Conservation (phyloP, 2,113 vertebrate species). For the Anthoscopus minutus region DNA sequence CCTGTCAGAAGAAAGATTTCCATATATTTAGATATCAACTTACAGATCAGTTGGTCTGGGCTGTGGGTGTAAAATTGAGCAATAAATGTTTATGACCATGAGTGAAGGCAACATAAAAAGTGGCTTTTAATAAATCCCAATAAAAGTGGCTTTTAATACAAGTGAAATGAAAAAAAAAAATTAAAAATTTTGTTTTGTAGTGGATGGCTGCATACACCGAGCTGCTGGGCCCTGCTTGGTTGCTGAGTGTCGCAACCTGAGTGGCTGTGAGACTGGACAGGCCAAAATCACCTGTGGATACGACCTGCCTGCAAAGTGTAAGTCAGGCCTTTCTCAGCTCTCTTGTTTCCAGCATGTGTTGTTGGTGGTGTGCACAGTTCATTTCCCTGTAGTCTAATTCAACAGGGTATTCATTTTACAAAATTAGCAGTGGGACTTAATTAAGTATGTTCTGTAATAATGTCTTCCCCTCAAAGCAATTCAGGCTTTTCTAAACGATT, state of each 20-base stretch:
- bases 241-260: slow-evolving; percentile 90
- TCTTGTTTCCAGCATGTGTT: background rate
- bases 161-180: no score
- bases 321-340: slow-evolving; percentile 50
- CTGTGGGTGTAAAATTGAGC: background rate
- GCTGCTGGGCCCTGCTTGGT: slow-evolving; percentile 89
- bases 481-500: background rate
- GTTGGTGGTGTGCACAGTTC: background rate
- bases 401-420: slow-evolving; percentile 23
- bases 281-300: slow-evolving; percentile 97
- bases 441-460: slow-evolving; percentile 10
- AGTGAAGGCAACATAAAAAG: background rate
- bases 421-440: slow-evolving; percentile 47
- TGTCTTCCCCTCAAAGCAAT: slow-evolving; percentile 16
- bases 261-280: slow-evolving; percentile 91
- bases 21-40: background rate
- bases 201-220: slow-evolving; percentile 97
- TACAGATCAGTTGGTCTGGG: background rate
- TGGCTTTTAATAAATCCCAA: background rate
- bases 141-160: no score
- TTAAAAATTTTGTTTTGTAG: slow-evolving; percentile 61
- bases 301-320: slow-evolving; percentile 93
- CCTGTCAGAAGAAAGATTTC: background rate
- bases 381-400: background rate
- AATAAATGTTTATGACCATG: accelerated